A percentile compares a stretch with the other conserved stretches of the same genome.
phyloP scores from a whole-genome alignment of 1,140 invertebrate genomes.

The Orius insidiosus region DNA sequence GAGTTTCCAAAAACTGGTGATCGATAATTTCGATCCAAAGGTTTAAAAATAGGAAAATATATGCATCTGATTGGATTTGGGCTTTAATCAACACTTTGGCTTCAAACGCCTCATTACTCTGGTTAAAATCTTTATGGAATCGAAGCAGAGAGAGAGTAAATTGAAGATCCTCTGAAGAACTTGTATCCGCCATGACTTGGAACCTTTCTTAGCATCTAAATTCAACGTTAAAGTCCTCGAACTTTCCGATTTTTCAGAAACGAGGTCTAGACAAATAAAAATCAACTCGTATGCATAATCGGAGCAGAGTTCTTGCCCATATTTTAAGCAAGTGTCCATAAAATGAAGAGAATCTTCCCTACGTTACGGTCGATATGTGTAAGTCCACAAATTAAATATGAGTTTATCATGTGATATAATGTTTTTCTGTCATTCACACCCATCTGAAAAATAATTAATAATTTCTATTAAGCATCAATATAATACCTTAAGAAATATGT shows the following conservation, averaged over 20 bases:
- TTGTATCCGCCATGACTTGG: constrained; percentile 15
- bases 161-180: constrained; percentile 12
- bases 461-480: too few relatives aligned
- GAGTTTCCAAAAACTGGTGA: background rate
- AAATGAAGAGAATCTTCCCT: constrained; percentile 61
- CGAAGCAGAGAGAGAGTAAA: constrained; percentile 8
- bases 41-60: constrained; percentile 4
- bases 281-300: constrained; percentile 47
- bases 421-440: constrained; percentile 20
- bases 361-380: constrained; percentile 63
- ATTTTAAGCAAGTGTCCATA: constrained; percentile 48
- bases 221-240: constrained; percentile 16
- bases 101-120: background rate
- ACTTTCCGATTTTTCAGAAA: constrained; percentile 23
- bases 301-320: constrained; percentile 39
- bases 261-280: constrained; percentile 60
- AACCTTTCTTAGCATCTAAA: constrained; percentile 13
- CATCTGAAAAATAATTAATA: too few relatives aligned
- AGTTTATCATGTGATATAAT: constrained; percentile 29
- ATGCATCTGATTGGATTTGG: background rate
- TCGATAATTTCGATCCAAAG: background rate
- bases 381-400: constrained; percentile 69
- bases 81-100: background rate
- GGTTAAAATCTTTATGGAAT: background rate
- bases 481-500: constrained; percentile 41